Evolutionary conservation across 1,140 invertebrate species (phyloP).

Genomic region (Drosophila nebulosa): DNA sequence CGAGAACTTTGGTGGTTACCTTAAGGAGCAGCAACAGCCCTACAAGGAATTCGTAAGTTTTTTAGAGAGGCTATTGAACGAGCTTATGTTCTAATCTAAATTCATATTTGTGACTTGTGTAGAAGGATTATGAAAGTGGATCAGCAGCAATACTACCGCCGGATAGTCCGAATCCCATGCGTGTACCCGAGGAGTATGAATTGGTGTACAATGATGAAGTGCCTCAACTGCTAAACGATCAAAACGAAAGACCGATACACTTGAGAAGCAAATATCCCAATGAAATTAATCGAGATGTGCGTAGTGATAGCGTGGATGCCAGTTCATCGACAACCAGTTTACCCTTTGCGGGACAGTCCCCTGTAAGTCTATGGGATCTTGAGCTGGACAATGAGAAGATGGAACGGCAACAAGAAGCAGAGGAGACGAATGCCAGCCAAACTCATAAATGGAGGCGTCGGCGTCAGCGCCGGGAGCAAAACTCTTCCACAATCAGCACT

Average conservation of each 20-base stretch:
- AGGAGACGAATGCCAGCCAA: slow-evolving; percentile 2
- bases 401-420: slow-evolving; percentile 38
- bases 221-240: slow-evolving; percentile 40
- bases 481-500: slow-evolving; percentile 1
- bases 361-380: slow-evolving; percentile 74
- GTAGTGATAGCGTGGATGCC: slow-evolving; percentile 54
- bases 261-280: slow-evolving; percentile 73
- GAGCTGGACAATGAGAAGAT: slow-evolving; percentile 75
- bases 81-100: neutral
- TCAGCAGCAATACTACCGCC: slow-evolving; percentile 8
- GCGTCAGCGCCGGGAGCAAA: slow-evolving; percentile 30
- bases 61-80: neutral
- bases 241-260: slow-evolving; percentile 69
- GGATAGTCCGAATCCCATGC: slow-evolving; percentile 48
- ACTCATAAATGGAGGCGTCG: slow-evolving; percentile 12
- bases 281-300: slow-evolving; percentile 65
- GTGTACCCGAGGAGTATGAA: slow-evolving; percentile 60
- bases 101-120: neutral
- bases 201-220: slow-evolving; percentile 65
- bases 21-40: slow-evolving; percentile 36
- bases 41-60: slow-evolving; percentile 63
- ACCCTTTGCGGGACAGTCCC: slow-evolving; percentile 47
- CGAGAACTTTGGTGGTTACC: slow-evolving; percentile 30
- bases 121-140: slow-evolving; percentile 58
- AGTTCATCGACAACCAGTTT: slow-evolving; percentile 30